A percentile compares a stretch with the other conserved stretches of the same genome.
phyloP scores from a whole-genome alignment of 1,140 invertebrate species.

The Geopemphigus sp. region DNA sequence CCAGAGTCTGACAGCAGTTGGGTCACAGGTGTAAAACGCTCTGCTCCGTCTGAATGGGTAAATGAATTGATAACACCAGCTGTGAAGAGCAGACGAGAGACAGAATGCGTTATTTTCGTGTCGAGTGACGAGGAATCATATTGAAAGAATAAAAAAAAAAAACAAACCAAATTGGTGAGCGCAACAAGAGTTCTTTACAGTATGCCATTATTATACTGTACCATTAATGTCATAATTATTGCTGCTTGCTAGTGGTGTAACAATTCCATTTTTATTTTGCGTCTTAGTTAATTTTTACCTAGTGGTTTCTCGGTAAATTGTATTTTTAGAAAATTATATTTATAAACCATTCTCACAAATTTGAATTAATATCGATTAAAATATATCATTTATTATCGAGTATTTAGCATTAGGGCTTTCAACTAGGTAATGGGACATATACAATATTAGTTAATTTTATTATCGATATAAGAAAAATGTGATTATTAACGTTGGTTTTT shows the following conservation, averaged over 20 bases:
- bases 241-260: neutral
- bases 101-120: conserved; percentile 21
- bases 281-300: conserved; percentile 24
- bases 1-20: conserved; percentile 33
- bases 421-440: conserved; percentile 46
- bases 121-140: conserved; percentile 40
- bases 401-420: conserved; percentile 34
- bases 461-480: conserved; percentile 39
- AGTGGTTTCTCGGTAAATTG: neutral
- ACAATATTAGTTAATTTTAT: conserved; percentile 49
- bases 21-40: conserved; percentile 22
- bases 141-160: conserved; percentile 30
- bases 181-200: conserved; percentile 43
- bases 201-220: conserved; percentile 14
- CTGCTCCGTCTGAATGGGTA: conserved; percentile 36
- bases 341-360: conserved; percentile 3
- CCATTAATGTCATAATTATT: conserved; percentile 9
- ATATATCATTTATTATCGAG: conserved; percentile 30
- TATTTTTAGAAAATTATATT: conserved; percentile 34
- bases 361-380: conserved; percentile 34
- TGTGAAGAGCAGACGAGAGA: conserved; percentile 24
- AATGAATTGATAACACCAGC: conserved; percentile 26
- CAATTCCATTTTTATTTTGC: conserved; percentile 39
- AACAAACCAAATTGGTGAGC: conserved; percentile 15
- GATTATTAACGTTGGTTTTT: conserved; percentile 43